Conservation (phyloP, 2,797 vertebrate species). For the Enteromius treurensis region DNA sequence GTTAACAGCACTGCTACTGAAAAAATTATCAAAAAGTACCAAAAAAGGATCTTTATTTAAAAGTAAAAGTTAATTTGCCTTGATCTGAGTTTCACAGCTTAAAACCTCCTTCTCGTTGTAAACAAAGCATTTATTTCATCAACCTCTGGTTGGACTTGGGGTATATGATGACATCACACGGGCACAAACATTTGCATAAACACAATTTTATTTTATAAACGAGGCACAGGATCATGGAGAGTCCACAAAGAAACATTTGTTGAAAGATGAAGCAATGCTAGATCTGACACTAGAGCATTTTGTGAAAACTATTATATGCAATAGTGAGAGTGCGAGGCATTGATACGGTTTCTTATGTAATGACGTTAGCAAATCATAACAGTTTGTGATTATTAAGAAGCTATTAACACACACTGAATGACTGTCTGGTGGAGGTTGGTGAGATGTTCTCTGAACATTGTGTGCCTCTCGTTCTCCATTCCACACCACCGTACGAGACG, state of each 20-base stretch:
- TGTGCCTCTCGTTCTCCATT: slow-evolving; percentile 25
- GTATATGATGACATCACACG: neutral
- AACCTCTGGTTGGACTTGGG: too few species aligned
- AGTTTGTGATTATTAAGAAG: neutral
- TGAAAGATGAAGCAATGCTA: neutral
- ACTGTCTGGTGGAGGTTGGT: slow-evolving; percentile 4
- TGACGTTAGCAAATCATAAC: neutral
- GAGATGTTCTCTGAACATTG: neutral
- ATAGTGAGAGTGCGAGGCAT: too few species aligned
- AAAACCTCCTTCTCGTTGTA: too few species aligned
- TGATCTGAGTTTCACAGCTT: too few species aligned
- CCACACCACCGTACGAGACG: slow-evolving; percentile 11
- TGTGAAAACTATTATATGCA: too few species aligned
- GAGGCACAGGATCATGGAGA: too few species aligned
- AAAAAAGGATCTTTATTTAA: neutral
- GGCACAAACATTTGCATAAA: neutral
- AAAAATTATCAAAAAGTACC: neutral
- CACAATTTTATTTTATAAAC: too few species aligned
- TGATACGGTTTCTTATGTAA: too few species aligned
- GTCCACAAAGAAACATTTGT: too few species aligned
- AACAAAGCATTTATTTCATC: too few species aligned
- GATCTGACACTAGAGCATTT: too few species aligned
- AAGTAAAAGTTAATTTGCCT: neutral
- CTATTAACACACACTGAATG: neutral
- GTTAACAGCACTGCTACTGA: neutral